Percentiles rank a stretch among this genome's conserved stretches.
These are phyloP conservation scores for Zophobas morio DNA, from an alignment of 1,140 invertebrate genomes.

Conservation along the genomic window DNA sequence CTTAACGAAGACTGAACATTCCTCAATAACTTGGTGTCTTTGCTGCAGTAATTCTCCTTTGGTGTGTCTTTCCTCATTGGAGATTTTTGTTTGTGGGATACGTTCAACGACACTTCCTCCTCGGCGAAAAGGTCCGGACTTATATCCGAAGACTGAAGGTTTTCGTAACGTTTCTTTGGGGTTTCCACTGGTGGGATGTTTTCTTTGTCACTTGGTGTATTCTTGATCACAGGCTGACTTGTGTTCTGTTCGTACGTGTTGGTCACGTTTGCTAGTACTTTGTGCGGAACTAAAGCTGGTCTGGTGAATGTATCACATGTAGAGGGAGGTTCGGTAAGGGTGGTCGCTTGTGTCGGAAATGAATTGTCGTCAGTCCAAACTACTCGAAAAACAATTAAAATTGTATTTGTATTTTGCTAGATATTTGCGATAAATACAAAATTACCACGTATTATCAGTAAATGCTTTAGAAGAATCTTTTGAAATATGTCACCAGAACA, in stretches of 20 bases:
- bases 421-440: too few species aligned
- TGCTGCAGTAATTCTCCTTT: conserved; percentile 59
- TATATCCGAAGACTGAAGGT: conserved; percentile 51
- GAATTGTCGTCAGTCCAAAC: too few species aligned
- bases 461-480: too few species aligned
- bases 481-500: too few species aligned
- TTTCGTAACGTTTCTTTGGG: conserved; percentile 56
- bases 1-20: conserved; percentile 69
- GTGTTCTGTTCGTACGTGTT: conserved; percentile 3
- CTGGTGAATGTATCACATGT: too few species aligned
- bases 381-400: too few species aligned
- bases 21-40: conserved; percentile 61
- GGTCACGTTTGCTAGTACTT: conserved; percentile 35
- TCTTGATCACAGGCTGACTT: conserved; percentile 17
- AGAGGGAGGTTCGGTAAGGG: too few species aligned
- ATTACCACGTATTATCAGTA: too few species aligned
- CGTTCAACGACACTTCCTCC: conserved; percentile 59
- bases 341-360: too few species aligned
- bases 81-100: not conserved
- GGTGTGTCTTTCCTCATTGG: conserved; percentile 12
- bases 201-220: conserved; percentile 44
- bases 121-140: conserved; percentile 74
- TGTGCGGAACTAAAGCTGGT: not conserved
- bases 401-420: too few species aligned
- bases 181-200: conserved; percentile 53